Evolutionary conservation across 2,113 vertebrate species (phyloP).

Genomic region (Lipotes vexillifer): DNA sequence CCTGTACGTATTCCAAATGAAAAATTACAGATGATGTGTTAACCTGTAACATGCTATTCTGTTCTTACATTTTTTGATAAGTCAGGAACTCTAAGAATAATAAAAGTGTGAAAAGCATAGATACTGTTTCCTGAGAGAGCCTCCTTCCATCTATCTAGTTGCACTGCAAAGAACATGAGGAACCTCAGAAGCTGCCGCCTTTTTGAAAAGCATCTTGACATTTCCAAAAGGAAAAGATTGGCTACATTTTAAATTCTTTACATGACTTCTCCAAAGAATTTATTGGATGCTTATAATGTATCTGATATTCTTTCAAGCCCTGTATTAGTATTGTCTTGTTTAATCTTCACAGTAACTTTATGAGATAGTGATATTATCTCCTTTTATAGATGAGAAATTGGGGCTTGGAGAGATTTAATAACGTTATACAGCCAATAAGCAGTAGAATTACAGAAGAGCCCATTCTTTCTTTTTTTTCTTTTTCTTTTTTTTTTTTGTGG

Average conservation of each 20-base stretch:
- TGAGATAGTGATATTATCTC: neutral
- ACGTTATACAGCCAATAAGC: neutral
- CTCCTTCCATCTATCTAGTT: neutral
- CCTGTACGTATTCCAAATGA: neutral
- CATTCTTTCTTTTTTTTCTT: neutral
- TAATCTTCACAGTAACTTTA: neutral
- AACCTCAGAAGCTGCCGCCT: neutral
- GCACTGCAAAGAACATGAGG: neutral
- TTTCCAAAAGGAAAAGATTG: neutral
- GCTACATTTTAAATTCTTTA: neutral
- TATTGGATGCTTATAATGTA: neutral
- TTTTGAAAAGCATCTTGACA: neutral
- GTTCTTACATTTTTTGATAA: slow-evolving; percentile 4
- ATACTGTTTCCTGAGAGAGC: neutral
- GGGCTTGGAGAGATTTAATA: neutral
- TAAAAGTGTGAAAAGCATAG: neutral
- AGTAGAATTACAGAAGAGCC: neutral
- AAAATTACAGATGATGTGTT: slow-evolving; percentile 47
- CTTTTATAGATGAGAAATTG: neutral
- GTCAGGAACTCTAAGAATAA: slow-evolving; percentile 35
- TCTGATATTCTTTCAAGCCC: neutral
- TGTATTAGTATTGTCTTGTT: neutral
- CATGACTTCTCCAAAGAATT: neutral
- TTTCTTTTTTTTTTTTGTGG: too few relatives aligned
- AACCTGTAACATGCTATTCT: slow-evolving; percentile 20